Conservation (phyloP, 1,140 invertebrate genomes). For the Rhizoglyphus robini region DNA sequence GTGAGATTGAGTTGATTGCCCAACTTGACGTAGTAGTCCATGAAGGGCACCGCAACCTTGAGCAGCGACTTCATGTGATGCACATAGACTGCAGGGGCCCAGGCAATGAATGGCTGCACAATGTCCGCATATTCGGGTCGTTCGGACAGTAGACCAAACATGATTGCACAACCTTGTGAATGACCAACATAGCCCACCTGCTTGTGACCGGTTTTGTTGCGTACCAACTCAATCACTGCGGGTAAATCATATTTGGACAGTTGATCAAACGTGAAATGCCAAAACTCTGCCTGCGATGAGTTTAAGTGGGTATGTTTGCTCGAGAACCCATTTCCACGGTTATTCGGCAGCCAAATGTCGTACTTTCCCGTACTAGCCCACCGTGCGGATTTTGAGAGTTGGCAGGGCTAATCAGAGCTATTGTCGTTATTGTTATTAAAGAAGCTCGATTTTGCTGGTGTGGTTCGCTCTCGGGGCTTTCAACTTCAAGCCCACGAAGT, state of each 20-base stretch:
- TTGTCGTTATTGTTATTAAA: no score
- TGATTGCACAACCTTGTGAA: constrained; percentile 31
- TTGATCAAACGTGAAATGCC: constrained; percentile 29
- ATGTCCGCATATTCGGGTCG: constrained; percentile 25
- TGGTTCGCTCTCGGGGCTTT: no score
- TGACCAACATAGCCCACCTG: background rate
- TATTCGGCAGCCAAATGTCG: no score
- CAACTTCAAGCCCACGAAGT: no score
- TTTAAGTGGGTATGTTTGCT: no score
- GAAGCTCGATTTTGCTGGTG: no score
- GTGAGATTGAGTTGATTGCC: no score
- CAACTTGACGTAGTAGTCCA: background rate
- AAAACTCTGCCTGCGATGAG: constrained; percentile 9
- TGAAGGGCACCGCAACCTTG: background rate
- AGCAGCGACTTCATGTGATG: constrained; percentile 8
- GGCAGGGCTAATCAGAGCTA: no score
- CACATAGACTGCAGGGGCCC: constrained; percentile 16
- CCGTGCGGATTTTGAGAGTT: no score
- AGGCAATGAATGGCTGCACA: background rate
- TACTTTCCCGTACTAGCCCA: no score
- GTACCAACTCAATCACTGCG: constrained; percentile 36
- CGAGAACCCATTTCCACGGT: no score
- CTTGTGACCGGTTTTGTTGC: constrained; percentile 35
- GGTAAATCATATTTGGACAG: constrained; percentile 36
- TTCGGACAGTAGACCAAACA: constrained; percentile 41